A percentile compares a stretch with the other conserved stretches of the same genome.
phyloP scores from a whole-genome alignment of 2,888 invertebrate genomes.

The Carabus problematicus region DNA sequence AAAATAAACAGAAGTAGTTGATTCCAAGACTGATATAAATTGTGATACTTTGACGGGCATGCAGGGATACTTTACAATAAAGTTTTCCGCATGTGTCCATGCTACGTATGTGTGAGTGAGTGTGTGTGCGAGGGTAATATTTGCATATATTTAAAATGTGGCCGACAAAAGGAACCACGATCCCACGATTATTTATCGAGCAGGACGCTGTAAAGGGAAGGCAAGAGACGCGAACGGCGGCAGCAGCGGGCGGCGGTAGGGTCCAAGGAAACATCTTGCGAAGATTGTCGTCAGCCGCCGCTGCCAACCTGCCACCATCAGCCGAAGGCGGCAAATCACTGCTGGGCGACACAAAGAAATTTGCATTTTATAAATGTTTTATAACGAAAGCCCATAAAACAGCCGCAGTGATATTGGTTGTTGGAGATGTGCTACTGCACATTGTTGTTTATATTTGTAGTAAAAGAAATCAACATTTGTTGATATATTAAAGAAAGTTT shows the following conservation, averaged over 20 bases:
- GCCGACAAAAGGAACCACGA: constrained; percentile 58
- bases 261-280: constrained; percentile 48
- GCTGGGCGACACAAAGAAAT: constrained; percentile 6
- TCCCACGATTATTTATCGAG: constrained; percentile 59
- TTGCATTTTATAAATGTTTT: constrained; percentile 39
- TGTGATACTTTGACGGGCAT: too few relatives aligned
- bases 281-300: constrained; percentile 43
- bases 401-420: constrained; percentile 1
- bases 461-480: too few relatives aligned
- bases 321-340: constrained; percentile 24
- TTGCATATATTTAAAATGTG: constrained; percentile 61
- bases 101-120: constrained; percentile 17
- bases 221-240: background rate
- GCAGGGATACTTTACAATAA: too few relatives aligned
- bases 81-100: background rate
- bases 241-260: constrained; percentile 22
- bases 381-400: constrained; percentile 32
- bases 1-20: too few relatives aligned
- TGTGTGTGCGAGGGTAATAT: constrained; percentile 49
- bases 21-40: too few relatives aligned
- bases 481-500: too few relatives aligned
- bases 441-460: too few relatives aligned
- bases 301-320: constrained; percentile 26
- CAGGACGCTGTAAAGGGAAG: constrained; percentile 36
- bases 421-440: too few relatives aligned